These are phyloP conservation scores for Limanda limanda DNA, from an alignment of 2,113 vertebrate genomes.

Conservation along the genomic window DNA sequence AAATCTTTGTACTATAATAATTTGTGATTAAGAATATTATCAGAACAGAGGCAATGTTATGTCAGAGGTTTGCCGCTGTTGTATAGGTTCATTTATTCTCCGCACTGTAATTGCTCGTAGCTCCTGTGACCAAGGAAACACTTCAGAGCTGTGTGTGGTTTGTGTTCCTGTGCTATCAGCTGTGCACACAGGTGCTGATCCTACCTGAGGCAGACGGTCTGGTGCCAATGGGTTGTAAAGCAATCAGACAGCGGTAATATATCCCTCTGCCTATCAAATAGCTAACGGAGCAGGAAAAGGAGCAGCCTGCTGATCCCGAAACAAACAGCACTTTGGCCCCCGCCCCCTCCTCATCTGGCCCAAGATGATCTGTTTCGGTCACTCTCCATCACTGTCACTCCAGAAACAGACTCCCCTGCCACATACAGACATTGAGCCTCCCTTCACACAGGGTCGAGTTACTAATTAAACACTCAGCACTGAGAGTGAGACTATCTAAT, in stretches of 20 bases:
- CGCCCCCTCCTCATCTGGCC: slow-evolving; percentile 17
- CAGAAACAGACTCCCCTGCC: slow-evolving; percentile 43
- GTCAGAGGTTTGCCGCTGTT: slow-evolving; percentile 9
- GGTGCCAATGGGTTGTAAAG: slow-evolving; percentile 80
- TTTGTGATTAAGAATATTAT: neutral
- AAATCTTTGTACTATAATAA: neutral
- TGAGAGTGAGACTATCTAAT: slow-evolving; percentile 26
- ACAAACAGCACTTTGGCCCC: slow-evolving; percentile 46
- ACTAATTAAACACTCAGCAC: slow-evolving; percentile 42
- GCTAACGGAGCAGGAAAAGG: slow-evolving; percentile 53
- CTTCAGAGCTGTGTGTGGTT: slow-evolving; percentile 22
- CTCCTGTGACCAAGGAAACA: slow-evolving; percentile 46
- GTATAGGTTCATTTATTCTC: neutral
- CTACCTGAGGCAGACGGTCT: slow-evolving; percentile 77
- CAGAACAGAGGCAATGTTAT: neutral
- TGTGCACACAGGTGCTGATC: slow-evolving; percentile 66
- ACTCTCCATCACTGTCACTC: slow-evolving; percentile 57
- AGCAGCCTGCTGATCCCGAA: slow-evolving; percentile 48
- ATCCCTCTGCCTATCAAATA: slow-evolving; percentile 61
- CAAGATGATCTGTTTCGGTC: slow-evolving; percentile 41
- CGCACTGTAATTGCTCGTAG: slow-evolving; percentile 11
- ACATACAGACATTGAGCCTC: slow-evolving; percentile 23
- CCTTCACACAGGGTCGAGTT: slow-evolving; percentile 35
- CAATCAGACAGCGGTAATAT: slow-evolving; percentile 69
- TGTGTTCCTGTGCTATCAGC: slow-evolving; percentile 42